These are phyloP conservation scores for Digitonthophagus gazella DNA, from an alignment of 2,888 invertebrate species.

Conservation along the genomic window DNA sequence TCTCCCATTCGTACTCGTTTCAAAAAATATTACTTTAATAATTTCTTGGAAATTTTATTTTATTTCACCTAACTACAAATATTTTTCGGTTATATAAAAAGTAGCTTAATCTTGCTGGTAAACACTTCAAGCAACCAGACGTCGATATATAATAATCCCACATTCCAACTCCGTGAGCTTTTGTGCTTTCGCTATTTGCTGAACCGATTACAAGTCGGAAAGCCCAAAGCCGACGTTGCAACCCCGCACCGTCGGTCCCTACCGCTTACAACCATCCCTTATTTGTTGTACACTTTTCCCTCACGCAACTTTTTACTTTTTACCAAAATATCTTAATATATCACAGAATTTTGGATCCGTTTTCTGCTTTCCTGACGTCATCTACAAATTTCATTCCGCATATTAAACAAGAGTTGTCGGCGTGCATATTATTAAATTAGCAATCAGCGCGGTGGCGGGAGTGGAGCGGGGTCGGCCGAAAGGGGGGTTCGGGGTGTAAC, in stretches of 20 bases:
- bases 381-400: conserved; percentile 56
- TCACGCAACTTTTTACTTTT: not conserved
- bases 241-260: not conserved
- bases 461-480: conserved; percentile 17
- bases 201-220: not conserved
- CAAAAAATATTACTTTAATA: too few relatives aligned
- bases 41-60: not conserved
- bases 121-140: not conserved
- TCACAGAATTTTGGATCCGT: not conserved
- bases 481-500: conserved; percentile 31
- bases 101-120: not conserved
- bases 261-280: not conserved
- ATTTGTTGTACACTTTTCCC: not conserved
- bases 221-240: not conserved
- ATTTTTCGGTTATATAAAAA: not conserved
- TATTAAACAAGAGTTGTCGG: conserved; percentile 51
- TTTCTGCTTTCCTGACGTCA: not conserved
- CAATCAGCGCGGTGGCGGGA: conserved; percentile 39
- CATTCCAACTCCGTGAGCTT: not conserved
- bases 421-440: conserved; percentile 53
- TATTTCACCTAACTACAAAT: not conserved
- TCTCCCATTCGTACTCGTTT: not conserved
- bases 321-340: not conserved
- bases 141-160: not conserved
- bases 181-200: not conserved